Conservation (phyloP, 2,113 vertebrate genomes). For the Brachyistius frenatus region DNA sequence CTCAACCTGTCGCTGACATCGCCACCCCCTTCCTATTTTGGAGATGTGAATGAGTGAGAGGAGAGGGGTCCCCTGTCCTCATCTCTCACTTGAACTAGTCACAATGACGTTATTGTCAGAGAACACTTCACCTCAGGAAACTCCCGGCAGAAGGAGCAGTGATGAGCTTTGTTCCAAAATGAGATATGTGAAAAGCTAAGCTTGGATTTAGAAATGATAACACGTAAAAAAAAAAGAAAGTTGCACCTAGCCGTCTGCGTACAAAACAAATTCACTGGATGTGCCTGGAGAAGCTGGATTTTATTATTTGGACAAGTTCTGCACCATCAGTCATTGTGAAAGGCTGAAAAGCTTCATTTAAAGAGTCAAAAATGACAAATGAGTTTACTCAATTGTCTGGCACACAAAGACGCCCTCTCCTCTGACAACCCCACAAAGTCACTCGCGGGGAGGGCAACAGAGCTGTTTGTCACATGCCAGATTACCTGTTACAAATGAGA, state of each 20-base stretch:
- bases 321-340: slow-evolving; percentile 66
- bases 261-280: slow-evolving; percentile 15
- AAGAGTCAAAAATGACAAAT: slow-evolving; percentile 76
- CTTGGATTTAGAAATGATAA: not conserved
- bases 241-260: fast-evolving
- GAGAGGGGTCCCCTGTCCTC: slow-evolving; percentile 36
- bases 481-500: slow-evolving; percentile 74
- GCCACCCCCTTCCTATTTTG: slow-evolving; percentile 31
- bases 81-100: slow-evolving; percentile 55
- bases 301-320: slow-evolving; percentile 60
- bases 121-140: slow-evolving; percentile 48
- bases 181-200: not conserved
- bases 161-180: not conserved
- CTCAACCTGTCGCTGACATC: slow-evolving; percentile 9
- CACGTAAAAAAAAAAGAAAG: not conserved
- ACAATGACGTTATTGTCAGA: slow-evolving; percentile 55
- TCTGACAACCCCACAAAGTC: slow-evolving; percentile 70
- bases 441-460: slow-evolving; percentile 48
- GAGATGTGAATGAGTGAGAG: slow-evolving; percentile 42
- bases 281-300: slow-evolving; percentile 4
- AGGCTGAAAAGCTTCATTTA: slow-evolving; percentile 74
- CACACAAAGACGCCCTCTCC: slow-evolving; percentile 71
- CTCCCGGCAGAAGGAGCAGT: not conserved
- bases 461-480: slow-evolving; percentile 74
- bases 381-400: slow-evolving; percentile 73